phyloP scores from a whole-genome alignment of 2,113 vertebrate genomes.

The Ammodytes marinus region DNA sequence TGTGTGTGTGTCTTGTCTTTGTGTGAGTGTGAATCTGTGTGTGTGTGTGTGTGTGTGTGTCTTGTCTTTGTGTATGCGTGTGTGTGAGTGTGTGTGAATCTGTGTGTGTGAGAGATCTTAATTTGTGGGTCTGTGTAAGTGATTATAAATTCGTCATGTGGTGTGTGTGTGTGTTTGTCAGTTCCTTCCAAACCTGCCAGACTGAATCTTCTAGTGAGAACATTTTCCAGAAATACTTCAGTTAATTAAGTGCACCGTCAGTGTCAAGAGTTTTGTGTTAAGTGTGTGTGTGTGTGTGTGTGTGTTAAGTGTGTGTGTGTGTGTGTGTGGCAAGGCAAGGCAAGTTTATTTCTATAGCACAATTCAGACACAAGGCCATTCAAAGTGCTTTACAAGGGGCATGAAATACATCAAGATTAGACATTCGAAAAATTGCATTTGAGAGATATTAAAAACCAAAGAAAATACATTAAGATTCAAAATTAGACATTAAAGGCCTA shows the following conservation, averaged over 20 bases:
- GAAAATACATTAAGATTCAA: too few species aligned
- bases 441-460: too few species aligned
- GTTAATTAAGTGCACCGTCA: conserved; percentile 17
- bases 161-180: neutral
- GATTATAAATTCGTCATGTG: neutral
- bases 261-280: neutral
- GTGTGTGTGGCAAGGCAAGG: too few species aligned
- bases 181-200: neutral
- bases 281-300: neutral
- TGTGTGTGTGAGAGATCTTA: conserved; percentile 34
- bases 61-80: too few species aligned
- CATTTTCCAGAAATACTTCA: neutral
- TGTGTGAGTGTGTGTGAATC: neutral
- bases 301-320: too few species aligned
- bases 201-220: neutral
- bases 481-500: too few species aligned
- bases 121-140: conserved; percentile 26
- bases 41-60: conserved; percentile 31
- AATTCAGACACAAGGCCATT: too few species aligned
- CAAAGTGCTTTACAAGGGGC: too few species aligned
- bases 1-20: conserved; percentile 27
- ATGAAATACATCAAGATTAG: too few species aligned
- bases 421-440: too few species aligned
- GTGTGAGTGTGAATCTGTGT: conserved; percentile 24
- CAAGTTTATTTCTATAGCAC: too few species aligned